Base-by-base conservation (phyloP, 2,113 vertebrate genomes). In the Ramphastos sulfuratus region DNA sequence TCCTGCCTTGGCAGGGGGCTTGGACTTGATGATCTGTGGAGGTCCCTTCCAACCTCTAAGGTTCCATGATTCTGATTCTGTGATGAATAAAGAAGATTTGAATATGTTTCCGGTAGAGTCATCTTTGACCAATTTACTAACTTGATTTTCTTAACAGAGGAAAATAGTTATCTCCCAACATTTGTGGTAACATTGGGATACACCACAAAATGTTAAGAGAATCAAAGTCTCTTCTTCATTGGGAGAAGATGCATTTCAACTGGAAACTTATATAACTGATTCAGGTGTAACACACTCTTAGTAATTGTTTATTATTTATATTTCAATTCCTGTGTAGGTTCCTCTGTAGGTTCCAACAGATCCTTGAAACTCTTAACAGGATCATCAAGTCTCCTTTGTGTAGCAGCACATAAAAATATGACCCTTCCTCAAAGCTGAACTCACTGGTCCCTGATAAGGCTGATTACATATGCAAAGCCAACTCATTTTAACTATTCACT, bases 71-170 rank as follows among this genome's bases (percentile, higher is more conserved):
- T 42, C 13, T 42, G 42, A 42, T 46, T 46, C 44, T 46, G 44
- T 46, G 44, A 46, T 46, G 96, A 96, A 90, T 95, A 93, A 90
- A 79, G 78, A 92, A 92, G 75, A 92, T 86, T 96, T 94, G 96
- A 97, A 93, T 92, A 89, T 42, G 50, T 95, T 95, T 94, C 82
- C 94, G 76, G 79, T 82, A 78, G 76, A 95, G 89, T 95, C 87
- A 96, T 97, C 90, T 97, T 93, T 94, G 94, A 95, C 92, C 88
- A 94, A 94, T 96, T 94, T 94, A 95, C 93, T 95, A 94, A 82
- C 93, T 94, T 96, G 88, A 86, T 97, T 96, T 94, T 91, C 87
- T 71, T 97, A 97, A 83, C 90, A 95, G 96, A 93, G 92, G 90
- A 97, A 95, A 96, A 23, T 48, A 27, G 74, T 95, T 97, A 96